Conservation (phyloP, 2,888 invertebrate genomes). For the Drosophila recens region DNA sequence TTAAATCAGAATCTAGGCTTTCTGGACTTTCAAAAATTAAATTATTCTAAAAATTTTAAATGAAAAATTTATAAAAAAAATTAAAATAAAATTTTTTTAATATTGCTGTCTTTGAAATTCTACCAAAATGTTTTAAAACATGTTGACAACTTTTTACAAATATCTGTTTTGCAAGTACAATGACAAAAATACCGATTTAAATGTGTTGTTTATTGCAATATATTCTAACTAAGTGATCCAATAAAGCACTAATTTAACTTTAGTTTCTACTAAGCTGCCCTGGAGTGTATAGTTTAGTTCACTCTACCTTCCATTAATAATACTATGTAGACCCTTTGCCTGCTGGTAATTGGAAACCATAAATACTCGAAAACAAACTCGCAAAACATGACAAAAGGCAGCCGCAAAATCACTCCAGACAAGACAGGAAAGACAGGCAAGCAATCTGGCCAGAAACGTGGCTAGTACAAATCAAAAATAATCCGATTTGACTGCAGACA, state of each 20-base stretch:
- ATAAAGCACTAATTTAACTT: not conserved
- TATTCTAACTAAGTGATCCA: not conserved
- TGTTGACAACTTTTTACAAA: too few species aligned
- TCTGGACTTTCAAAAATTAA: too few species aligned
- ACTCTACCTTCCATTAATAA: constrained; percentile 23
- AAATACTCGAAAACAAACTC: constrained; percentile 61
- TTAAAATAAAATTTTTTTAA: too few species aligned
- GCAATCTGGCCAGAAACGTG: constrained; percentile 43
- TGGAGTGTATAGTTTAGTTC: constrained; percentile 5
- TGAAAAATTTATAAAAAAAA: too few species aligned
- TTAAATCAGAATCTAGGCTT: too few species aligned
- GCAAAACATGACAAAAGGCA: constrained; percentile 48
- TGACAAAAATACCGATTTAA: too few species aligned
- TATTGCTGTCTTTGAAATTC: too few species aligned
- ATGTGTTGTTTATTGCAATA: too few species aligned
- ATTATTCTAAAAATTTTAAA: too few species aligned
- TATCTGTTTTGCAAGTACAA: too few species aligned
- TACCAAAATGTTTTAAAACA: too few species aligned
- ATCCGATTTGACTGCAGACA: constrained; percentile 66
- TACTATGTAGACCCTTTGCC: constrained; percentile 15
- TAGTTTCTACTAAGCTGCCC: not conserved
- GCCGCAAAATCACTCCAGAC: constrained; percentile 20
- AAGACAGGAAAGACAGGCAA: constrained; percentile 1
- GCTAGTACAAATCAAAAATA: constrained; percentile 67
- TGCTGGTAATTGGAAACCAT: constrained; percentile 67